Percentiles rank a stretch among this genome's conserved stretches.
Conservation (phyloP, 2,797 vertebrate genomes). For the Eupleurogrammus muticus region DNA sequence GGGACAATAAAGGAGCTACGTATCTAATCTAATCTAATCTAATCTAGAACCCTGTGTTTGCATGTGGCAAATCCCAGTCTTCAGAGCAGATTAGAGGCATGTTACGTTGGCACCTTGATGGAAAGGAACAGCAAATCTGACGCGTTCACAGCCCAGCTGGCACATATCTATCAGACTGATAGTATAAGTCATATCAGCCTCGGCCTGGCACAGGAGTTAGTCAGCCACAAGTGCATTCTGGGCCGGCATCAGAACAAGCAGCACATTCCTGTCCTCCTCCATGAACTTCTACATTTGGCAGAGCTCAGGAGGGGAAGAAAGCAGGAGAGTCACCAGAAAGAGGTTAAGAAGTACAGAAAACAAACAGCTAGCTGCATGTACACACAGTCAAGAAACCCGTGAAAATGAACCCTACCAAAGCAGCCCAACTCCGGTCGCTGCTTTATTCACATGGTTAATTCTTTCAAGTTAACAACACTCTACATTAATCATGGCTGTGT, state of each 20-base stretch:
- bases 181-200: conserved; percentile 43
- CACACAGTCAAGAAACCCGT: background rate
- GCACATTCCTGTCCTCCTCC: conserved; percentile 2
- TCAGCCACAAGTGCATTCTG: conserved; percentile 53
- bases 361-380: background rate
- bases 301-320: background rate
- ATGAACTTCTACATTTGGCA: conserved; percentile 3
- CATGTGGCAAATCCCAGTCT: conserved; percentile 50
- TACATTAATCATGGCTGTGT: no score
- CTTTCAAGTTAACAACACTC: no score
- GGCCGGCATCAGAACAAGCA: conserved; percentile 44
- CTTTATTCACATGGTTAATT: no score
- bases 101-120: conserved; percentile 55
- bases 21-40: no score
- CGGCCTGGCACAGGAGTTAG: conserved; percentile 56
- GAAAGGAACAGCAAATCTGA: conserved; percentile 56
- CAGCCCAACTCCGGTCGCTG: no score
- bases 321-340: background rate
- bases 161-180: conserved; percentile 19
- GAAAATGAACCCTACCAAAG: no score
- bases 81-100: conserved; percentile 56
- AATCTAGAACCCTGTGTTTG: conserved; percentile 23
- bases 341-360: conserved; percentile 5
- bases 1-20: no score
- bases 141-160: conserved; percentile 56